Percentiles rank a stretch among this genome's conserved stretches.
These are phyloP conservation scores for Heliconius ismenius DNA, from an alignment of 2,888 invertebrate species.

Conservation along the genomic window DNA sequence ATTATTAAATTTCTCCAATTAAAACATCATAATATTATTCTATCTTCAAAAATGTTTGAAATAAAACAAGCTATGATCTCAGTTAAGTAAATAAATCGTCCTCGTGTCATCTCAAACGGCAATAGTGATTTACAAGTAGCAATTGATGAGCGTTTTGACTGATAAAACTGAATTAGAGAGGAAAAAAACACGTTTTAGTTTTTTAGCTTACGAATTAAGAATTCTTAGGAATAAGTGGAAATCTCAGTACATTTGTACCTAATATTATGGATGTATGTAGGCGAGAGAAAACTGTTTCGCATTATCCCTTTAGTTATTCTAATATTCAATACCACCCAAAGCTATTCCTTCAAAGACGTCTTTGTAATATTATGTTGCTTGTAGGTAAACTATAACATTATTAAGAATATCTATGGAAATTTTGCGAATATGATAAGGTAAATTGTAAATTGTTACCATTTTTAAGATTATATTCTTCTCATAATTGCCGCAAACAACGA, in stretches of 20 bases:
- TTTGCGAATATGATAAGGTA: neutral
- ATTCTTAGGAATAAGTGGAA: constrained; percentile 34
- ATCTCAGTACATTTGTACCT: constrained; percentile 15
- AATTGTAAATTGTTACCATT: neutral
- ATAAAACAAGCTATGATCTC: constrained; percentile 1
- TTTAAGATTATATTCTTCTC: constrained; percentile 13
- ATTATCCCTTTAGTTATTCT: constrained; percentile 20
- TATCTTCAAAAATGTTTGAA: neutral
- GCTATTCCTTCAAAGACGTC: neutral
- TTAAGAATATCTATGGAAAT: neutral
- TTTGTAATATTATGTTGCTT: too few relatives aligned
- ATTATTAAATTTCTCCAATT: too few relatives aligned
- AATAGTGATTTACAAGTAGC: constrained; percentile 34
- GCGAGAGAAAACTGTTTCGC: constrained; percentile 39
- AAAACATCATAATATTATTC: neutral
- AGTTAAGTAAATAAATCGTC: constrained; percentile 24
- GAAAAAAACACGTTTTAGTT: constrained; percentile 38
- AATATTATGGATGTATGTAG: constrained; percentile 18
- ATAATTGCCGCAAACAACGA: neutral
- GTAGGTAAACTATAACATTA: neutral
- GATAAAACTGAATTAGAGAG: constrained; percentile 43
- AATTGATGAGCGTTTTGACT: constrained; percentile 42
- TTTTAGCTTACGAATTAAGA: constrained; percentile 28
- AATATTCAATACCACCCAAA: neutral
- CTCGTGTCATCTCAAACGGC: constrained; percentile 15